These are phyloP conservation scores for Myotis davidii DNA, from an alignment of 2,113 vertebrate genomes.

Conservation along the genomic window DNA sequence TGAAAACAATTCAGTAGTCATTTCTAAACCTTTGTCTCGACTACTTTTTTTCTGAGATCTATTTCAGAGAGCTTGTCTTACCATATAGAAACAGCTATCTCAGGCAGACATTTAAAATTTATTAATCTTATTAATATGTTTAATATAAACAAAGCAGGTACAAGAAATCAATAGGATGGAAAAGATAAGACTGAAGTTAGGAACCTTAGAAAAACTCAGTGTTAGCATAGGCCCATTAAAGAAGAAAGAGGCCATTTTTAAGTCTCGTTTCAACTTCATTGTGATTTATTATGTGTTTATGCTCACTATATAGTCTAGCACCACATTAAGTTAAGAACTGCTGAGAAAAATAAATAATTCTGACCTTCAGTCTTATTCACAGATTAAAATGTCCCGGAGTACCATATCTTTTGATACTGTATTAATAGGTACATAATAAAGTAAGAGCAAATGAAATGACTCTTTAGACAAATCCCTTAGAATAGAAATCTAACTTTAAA, in stretches of 20 bases:
- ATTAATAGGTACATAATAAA: conserved; percentile 16
- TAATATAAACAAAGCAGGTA: background rate
- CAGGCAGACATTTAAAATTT: background rate
- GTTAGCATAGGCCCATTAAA: background rate
- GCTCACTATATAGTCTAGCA: background rate
- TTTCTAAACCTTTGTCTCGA: background rate
- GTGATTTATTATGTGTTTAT: background rate
- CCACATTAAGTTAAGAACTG: background rate
- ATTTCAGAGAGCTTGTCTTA: background rate
- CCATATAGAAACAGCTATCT: background rate
- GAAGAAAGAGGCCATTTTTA: background rate
- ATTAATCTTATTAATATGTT: background rate
- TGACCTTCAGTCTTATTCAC: conserved; percentile 19
- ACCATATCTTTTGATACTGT: background rate
- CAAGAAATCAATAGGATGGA: background rate
- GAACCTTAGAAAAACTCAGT: background rate
- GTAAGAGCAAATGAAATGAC: background rate
- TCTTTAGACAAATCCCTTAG: background rate
- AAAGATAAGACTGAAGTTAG: background rate
- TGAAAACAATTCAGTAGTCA: background rate
- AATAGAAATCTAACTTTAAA: background rate
- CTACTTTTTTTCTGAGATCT: background rate
- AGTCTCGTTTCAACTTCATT: background rate
- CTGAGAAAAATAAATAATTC: conserved; percentile 48
- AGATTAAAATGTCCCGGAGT: background rate